Evolutionary conservation across 2,113 vertebrate species (phyloP).

Genomic region (Bos javanicus): DNA sequence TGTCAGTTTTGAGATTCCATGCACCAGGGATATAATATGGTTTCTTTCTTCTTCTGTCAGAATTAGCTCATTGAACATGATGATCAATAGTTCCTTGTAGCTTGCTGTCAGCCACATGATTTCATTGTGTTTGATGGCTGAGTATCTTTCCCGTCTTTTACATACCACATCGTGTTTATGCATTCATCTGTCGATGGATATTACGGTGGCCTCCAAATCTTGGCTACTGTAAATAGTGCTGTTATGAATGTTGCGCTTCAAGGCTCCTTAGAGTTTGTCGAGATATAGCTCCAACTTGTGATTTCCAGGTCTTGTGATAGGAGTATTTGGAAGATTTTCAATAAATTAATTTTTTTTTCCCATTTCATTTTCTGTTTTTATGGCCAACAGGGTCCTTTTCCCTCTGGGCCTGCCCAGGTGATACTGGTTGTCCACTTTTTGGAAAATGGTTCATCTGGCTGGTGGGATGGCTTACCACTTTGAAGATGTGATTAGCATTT

Average conservation of each 20-base stretch:
- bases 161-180: background rate
- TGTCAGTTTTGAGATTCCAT: background rate
- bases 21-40: background rate
- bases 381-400: background rate
- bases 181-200: background rate
- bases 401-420: background rate
- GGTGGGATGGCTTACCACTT: background rate
- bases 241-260: background rate
- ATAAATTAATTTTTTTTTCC: background rate
- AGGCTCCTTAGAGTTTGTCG: background rate
- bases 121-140: background rate
- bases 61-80: background rate
- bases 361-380: background rate
- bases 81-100: background rate
- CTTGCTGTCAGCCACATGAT: background rate
- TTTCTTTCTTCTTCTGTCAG: background rate
- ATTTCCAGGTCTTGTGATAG: background rate
- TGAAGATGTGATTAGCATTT: background rate
- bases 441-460: background rate
- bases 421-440: background rate
- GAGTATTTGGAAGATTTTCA: background rate
- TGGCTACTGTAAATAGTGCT: background rate
- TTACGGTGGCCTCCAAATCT: background rate
- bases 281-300: background rate
- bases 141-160: background rate